Conservation (phyloP, 2,113 vertebrate species). For the Lethenteron reissneri region DNA sequence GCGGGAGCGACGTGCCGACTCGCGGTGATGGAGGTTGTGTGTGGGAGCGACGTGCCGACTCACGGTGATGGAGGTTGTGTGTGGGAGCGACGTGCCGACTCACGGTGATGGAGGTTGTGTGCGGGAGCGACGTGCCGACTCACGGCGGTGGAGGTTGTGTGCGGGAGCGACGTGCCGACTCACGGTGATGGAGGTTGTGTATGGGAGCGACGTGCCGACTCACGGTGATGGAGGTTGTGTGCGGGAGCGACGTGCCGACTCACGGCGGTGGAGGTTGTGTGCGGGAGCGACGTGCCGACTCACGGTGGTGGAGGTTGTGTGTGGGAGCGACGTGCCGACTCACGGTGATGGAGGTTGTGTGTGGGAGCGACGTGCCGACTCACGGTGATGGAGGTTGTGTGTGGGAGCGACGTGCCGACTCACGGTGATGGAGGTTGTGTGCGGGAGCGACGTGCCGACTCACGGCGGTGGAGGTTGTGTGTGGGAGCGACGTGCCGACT, state of each 20-base stretch:
- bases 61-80: constrained; percentile 28
- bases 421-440: constrained; percentile 28
- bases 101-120: constrained; percentile 28
- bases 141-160: constrained; percentile 27
- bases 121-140: constrained; percentile 16
- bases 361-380: constrained; percentile 16
- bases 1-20: too few species aligned
- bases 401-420: constrained; percentile 16
- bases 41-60: constrained; percentile 16
- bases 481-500: constrained; percentile 16
- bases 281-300: constrained; percentile 16
- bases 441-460: constrained; percentile 16
- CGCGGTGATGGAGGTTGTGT: too few species aligned
- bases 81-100: constrained; percentile 16
- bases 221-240: constrained; percentile 28
- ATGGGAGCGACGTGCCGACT: constrained; percentile 16
- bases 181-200: constrained; percentile 28
- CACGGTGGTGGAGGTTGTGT: constrained; percentile 28
- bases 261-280: constrained; percentile 27
- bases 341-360: constrained; percentile 28
- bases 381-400: constrained; percentile 28
- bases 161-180: constrained; percentile 16
- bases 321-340: constrained; percentile 16
- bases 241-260: constrained; percentile 16
- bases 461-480: constrained; percentile 27